These are phyloP conservation scores for Rotaria socialis DNA, from an alignment of 2,888 invertebrate species.

Conservation along the genomic window DNA sequence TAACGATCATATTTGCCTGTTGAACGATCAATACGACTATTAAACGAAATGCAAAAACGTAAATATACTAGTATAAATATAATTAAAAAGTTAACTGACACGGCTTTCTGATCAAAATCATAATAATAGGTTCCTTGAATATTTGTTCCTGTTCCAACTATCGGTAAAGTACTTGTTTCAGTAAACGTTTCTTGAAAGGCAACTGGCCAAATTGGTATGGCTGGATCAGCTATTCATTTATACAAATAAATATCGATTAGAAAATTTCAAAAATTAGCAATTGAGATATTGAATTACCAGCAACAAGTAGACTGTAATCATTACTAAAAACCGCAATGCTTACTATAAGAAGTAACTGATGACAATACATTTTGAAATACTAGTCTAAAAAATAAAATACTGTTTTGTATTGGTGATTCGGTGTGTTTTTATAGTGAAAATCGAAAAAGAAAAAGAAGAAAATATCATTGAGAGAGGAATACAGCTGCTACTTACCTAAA, in stretches of 20 bases:
- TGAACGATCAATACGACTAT: constrained; percentile 33
- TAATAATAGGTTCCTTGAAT: constrained; percentile 20
- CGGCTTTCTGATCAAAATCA: constrained; percentile 14
- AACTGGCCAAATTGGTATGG: neutral
- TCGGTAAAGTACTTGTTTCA: constrained; percentile 10
- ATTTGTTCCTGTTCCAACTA: constrained; percentile 20
- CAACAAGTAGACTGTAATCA: neutral
- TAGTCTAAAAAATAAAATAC: too few relatives aligned
- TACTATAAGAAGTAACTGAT: neutral
- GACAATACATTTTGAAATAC: neutral
- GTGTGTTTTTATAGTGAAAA: too few relatives aligned
- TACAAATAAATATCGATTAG: neutral
- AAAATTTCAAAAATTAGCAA: neutral
- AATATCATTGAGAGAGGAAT: too few relatives aligned
- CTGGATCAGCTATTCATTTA: neutral
- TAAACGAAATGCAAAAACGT: neutral
- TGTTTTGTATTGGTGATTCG: too few relatives aligned
- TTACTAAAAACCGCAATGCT: neutral
- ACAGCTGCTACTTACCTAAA: too few relatives aligned
- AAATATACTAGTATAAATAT: neutral
- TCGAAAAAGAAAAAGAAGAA: too few relatives aligned
- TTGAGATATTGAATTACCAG: neutral
- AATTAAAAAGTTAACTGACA: neutral
- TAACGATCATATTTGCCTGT: constrained; percentile 37
- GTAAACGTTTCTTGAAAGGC: neutral